Conservation (phyloP, 2,113 vertebrate genomes). For the Gnathonemus longibarbis region DNA sequence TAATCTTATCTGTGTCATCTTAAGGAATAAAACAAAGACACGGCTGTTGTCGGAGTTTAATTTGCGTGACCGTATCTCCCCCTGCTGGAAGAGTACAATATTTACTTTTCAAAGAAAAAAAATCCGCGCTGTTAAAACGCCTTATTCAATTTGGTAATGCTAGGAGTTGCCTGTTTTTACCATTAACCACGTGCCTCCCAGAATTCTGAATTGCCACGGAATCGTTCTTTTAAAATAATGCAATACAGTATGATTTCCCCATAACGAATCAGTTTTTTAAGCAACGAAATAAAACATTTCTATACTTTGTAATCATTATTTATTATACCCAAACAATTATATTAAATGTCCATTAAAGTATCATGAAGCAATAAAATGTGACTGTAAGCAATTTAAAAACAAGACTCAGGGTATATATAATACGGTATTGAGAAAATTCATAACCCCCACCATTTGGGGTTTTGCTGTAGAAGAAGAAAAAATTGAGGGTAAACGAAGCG, state of each 20-base stretch:
- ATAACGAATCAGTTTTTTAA: neutral
- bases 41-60: neutral
- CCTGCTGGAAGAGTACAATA: constrained; percentile 10
- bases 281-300: neutral
- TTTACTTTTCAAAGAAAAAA: neutral
- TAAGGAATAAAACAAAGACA: neutral
- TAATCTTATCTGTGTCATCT: neutral
- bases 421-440: constrained; percentile 17
- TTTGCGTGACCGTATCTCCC: constrained; percentile 20
- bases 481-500: constrained; percentile 28
- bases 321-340: neutral
- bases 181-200: neutral
- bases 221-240: neutral
- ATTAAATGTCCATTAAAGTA: neutral
- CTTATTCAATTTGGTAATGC: neutral
- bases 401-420: constrained; percentile 6
- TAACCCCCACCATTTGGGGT: constrained; percentile 13
- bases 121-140: neutral
- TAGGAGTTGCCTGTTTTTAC: neutral
- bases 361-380: neutral
- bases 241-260: neutral
- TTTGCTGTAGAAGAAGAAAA: constrained; percentile 17
- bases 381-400: constrained; percentile 2
- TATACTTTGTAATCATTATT: neutral
- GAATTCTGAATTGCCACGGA: neutral